These are phyloP conservation scores for Sprattus sprattus DNA, from an alignment of 2,113 vertebrate species.

Conservation along the genomic window DNA sequence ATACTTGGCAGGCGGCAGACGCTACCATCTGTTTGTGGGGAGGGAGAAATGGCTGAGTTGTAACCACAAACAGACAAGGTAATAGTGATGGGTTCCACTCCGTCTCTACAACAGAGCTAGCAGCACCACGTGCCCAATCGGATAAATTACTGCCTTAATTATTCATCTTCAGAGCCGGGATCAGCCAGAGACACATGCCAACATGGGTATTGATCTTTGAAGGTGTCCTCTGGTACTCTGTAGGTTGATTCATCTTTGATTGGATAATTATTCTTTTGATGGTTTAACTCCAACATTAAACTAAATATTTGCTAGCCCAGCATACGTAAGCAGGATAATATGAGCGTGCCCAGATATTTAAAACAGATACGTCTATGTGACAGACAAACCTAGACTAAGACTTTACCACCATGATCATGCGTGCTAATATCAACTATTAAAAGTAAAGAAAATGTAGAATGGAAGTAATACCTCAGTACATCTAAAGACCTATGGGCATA, in stretches of 20 bases:
- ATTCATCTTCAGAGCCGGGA: conserved; percentile 25
- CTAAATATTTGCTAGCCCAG: no score
- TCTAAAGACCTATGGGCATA: no score
- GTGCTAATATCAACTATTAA: no score
- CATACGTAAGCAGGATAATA: no score
- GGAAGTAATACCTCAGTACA: no score
- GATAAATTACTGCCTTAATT: conserved; percentile 44
- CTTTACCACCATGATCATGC: no score
- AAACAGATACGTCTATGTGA: no score
- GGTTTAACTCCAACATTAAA: no score
- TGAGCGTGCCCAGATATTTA: no score
- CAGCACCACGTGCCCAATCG: conserved; percentile 38
- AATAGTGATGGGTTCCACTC: conserved; percentile 68
- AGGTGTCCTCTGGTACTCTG: neutral
- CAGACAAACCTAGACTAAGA: no score
- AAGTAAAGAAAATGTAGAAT: no score
- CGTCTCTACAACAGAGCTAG: conserved; percentile 52
- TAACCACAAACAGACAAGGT: conserved; percentile 65
- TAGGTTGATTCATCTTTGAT: neutral
- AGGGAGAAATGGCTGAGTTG: conserved; percentile 57
- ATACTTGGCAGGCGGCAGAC: conserved; percentile 59
- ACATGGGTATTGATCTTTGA: neutral
- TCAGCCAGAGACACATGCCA: conserved; percentile 13
- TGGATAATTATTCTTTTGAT: neutral
- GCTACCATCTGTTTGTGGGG: conserved; percentile 67